phyloP scores from a whole-genome alignment of 2,888 invertebrate genomes.

The Crocallis elinguaria region DNA sequence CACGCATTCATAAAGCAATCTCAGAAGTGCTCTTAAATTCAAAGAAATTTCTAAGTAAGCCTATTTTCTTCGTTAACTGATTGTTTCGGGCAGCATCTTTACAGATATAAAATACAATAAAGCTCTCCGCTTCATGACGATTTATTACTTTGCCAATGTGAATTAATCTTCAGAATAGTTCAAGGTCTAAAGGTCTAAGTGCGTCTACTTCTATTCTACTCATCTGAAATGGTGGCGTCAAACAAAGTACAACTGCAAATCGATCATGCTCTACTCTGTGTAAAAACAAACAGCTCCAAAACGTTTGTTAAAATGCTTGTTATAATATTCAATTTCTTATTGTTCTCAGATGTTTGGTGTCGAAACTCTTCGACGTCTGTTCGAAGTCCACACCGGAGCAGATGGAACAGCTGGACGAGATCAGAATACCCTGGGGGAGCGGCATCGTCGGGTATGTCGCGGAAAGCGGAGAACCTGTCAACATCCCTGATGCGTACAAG shows the following conservation, averaged over 20 bases:
- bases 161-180: constrained; percentile 13
- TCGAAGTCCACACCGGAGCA: constrained; percentile 96
- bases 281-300: too few species aligned
- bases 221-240: too few species aligned
- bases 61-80: constrained; percentile 3
- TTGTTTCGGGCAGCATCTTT: not conserved
- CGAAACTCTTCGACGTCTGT: constrained; percentile 97
- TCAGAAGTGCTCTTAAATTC: not conserved
- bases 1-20: not conserved
- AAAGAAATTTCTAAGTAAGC: constrained; percentile 4
- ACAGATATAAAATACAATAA: not conserved
- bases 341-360: constrained; percentile 90
- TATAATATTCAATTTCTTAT: constrained; percentile 21
- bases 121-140: constrained; percentile 1
- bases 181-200: not conserved
- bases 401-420: constrained; percentile 96
- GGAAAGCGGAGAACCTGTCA: constrained; percentile 95
- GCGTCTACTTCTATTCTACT: too few species aligned
- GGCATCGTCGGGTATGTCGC: constrained; percentile 98
- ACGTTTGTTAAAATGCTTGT: too few species aligned
- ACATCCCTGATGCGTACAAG: constrained; percentile 98
- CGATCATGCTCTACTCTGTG: too few species aligned
- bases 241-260: too few species aligned
- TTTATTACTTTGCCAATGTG: constrained; percentile 19
- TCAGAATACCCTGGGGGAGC: constrained; percentile 96